These are phyloP conservation scores for Eciton burchellii DNA, from an alignment of 1,140 invertebrate genomes.

Conservation along the genomic window DNA sequence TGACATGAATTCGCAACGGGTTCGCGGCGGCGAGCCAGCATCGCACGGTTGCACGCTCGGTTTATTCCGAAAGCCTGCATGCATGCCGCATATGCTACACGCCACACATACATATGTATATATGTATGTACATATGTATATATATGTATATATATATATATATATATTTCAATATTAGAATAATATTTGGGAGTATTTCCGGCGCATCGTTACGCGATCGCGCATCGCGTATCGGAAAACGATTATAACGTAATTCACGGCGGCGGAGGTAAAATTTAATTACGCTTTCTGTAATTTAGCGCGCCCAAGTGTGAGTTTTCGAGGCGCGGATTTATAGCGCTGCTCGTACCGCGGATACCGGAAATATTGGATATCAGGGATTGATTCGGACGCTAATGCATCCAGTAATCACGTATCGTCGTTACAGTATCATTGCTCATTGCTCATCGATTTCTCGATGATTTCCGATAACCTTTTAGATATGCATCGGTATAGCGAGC, in stretches of 20 bases:
- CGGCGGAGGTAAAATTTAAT: conserved; percentile 75
- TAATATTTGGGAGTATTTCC: conserved; percentile 64
- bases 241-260: conserved; percentile 73
- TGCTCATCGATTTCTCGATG: conserved; percentile 9
- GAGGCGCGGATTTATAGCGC: conserved; percentile 57
- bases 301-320: conserved; percentile 45
- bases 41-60: conserved; percentile 5
- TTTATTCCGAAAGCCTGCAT: background rate
- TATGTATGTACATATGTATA: too few species aligned
- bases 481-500: background rate
- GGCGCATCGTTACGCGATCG: conserved; percentile 36
- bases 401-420: conserved; percentile 51
- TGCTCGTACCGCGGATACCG: conserved; percentile 38
- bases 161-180: conserved; percentile 62
- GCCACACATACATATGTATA: background rate
- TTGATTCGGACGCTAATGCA: conserved; percentile 62
- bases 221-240: conserved; percentile 73
- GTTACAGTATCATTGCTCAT: conserved; percentile 46
- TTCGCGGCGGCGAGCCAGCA: conserved; percentile 21
- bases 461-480: background rate
- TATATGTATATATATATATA: background rate
- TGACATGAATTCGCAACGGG: conserved; percentile 46
- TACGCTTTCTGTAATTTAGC: conserved; percentile 71
- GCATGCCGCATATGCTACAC: too few species aligned
- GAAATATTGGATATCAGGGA: conserved; percentile 64